Evolutionary conservation across 2,888 invertebrate genomes (phyloP).

Genomic region (Sinohyriopsis cumingii): DNA sequence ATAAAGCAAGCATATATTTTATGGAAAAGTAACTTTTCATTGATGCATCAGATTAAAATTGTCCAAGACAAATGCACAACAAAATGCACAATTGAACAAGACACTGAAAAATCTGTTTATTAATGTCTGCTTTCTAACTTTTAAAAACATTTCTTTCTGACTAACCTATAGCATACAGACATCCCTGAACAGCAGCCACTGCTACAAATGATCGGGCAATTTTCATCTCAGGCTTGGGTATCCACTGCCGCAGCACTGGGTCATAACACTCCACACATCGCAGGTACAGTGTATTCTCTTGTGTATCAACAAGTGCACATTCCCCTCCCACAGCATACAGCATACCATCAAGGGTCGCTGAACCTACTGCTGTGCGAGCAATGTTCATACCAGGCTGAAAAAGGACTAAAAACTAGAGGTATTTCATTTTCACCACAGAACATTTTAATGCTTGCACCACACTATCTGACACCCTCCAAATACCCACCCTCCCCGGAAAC

Average conservation of each 20-base stretch:
- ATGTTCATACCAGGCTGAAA: slow-evolving; percentile 64
- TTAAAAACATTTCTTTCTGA: background rate
- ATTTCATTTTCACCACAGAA: background rate
- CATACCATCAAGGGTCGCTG: slow-evolving; percentile 60
- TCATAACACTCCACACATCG: slow-evolving; percentile 67
- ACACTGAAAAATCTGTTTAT: too few relatives aligned
- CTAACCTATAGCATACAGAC: slow-evolving; percentile 67
- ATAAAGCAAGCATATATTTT: too few relatives aligned
- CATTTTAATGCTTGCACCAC: background rate
- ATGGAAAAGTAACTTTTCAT: too few relatives aligned
- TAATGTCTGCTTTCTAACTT: too few relatives aligned
- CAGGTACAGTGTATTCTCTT: slow-evolving; percentile 68
- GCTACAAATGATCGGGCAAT: slow-evolving; percentile 78
- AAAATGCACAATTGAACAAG: too few relatives aligned
- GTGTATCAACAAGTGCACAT: slow-evolving; percentile 66
- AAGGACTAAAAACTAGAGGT: background rate
- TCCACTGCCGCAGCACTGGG: slow-evolving; percentile 63
- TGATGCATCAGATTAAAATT: too few relatives aligned
- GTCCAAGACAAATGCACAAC: too few relatives aligned
- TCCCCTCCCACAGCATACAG: slow-evolving; percentile 68
- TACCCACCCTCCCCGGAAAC: too few relatives aligned
- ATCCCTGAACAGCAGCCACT: slow-evolving; percentile 85
- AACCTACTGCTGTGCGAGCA: slow-evolving; percentile 68
- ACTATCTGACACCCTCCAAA: too few relatives aligned
- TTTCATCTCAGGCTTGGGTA: slow-evolving; percentile 61